These are phyloP conservation scores for Malachius bipustulatus DNA, from an alignment of 2,888 invertebrate species.

Conservation along the genomic window DNA sequence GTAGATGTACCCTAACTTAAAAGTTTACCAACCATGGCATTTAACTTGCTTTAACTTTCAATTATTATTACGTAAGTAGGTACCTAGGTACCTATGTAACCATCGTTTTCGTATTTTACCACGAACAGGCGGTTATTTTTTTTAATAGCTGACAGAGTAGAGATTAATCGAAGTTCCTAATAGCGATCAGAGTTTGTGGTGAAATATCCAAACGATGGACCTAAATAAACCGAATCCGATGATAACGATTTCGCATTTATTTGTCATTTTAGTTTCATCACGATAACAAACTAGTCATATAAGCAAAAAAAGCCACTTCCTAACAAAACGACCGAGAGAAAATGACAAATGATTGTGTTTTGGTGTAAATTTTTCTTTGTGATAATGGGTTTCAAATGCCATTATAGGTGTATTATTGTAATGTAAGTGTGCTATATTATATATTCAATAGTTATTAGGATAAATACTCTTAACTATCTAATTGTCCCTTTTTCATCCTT, in stretches of 20 bases:
- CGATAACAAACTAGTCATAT: neutral
- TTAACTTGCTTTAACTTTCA: slow-evolving; percentile 23
- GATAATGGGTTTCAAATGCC: slow-evolving; percentile 35
- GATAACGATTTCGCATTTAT: neutral
- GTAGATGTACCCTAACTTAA: slow-evolving; percentile 25
- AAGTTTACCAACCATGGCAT: slow-evolving; percentile 28
- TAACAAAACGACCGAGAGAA: slow-evolving; percentile 11
- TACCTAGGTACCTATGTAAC: slow-evolving; percentile 13
- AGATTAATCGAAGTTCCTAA: neutral
- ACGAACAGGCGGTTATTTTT: slow-evolving; percentile 21
- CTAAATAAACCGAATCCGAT: neutral
- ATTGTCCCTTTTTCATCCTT: slow-evolving; percentile 14
- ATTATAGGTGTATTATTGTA: slow-evolving; percentile 32
- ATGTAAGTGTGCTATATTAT: slow-evolving; percentile 34
- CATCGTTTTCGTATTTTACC: slow-evolving; percentile 5
- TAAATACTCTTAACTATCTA: slow-evolving; percentile 15
- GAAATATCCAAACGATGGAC: neutral
- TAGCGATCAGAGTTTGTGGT: no score
- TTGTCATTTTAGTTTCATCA: slow-evolving; percentile 1
- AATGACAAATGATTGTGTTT: slow-evolving; percentile 24
- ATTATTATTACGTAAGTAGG: slow-evolving; percentile 4
- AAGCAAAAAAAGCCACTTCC: neutral
- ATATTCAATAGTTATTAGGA: slow-evolving; percentile 25
- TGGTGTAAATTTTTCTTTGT: slow-evolving; percentile 23
- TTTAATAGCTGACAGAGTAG: slow-evolving; percentile 14